These are phyloP conservation scores for Byasa hedistus DNA, from an alignment of 2,888 invertebrate species.

Conservation along the genomic window DNA sequence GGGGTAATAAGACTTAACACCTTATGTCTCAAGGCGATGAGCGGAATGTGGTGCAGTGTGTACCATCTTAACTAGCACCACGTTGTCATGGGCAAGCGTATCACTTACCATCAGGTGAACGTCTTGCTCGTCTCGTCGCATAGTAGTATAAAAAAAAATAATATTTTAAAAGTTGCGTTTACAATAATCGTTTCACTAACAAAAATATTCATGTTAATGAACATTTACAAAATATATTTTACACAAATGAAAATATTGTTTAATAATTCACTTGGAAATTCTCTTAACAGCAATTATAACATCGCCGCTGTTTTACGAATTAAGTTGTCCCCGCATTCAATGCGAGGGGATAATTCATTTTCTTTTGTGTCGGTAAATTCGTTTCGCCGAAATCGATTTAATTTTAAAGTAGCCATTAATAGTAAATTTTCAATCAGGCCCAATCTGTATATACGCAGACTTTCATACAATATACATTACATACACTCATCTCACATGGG, in stretches of 20 bases:
- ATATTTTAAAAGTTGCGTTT: background rate
- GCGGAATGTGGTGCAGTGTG: too few species aligned
- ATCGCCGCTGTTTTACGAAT: background rate
- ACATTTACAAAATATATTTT: background rate
- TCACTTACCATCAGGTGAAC: too few species aligned
- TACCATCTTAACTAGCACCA: too few species aligned
- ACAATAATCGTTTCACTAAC: background rate
- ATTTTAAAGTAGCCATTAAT: constrained; percentile 2
- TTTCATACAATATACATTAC: background rate
- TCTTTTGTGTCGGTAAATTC: constrained; percentile 1
- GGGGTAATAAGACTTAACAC: too few species aligned
- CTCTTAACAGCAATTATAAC: background rate
- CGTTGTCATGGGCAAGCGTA: too few species aligned
- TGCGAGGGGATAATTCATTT: constrained; percentile 4
- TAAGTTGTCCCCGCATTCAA: background rate
- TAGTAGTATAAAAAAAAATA: too few species aligned
- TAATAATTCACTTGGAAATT: background rate
- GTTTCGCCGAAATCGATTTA: background rate
- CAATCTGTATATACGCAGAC: background rate
- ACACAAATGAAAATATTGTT: background rate
- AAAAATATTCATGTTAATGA: background rate
- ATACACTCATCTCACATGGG: too few species aligned
- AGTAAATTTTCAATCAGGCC: constrained; percentile 1
- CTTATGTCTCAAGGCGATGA: too few species aligned
- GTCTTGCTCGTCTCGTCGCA: too few species aligned